phyloP scores from a whole-genome alignment of 1,140 invertebrate species.

The Babylonia areolata region DNA sequence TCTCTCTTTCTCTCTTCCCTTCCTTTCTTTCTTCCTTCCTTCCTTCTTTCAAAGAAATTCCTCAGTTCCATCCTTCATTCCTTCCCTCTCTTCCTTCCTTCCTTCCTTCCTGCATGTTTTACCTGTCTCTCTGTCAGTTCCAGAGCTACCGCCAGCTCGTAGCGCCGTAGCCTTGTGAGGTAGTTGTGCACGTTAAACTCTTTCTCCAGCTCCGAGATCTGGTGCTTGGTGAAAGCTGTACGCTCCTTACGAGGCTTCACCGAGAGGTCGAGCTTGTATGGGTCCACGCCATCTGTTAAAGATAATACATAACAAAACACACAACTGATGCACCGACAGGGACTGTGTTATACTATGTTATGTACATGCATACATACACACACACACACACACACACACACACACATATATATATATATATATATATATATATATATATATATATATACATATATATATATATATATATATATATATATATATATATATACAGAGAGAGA shows the following conservation, averaged over 20 bases:
- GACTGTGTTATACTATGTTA: too few relatives aligned
- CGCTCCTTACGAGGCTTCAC: constrained; percentile 86
- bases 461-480: not conserved
- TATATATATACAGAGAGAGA: not conserved
- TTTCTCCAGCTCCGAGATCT: constrained; percentile 89
- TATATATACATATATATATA: not conserved
- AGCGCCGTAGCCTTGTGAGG: constrained; percentile 90
- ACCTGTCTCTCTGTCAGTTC: constrained; percentile 85
- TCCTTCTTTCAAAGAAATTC: too few relatives aligned
- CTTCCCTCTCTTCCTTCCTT: too few relatives aligned
- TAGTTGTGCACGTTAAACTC: constrained; percentile 93
- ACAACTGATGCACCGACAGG: not conserved
- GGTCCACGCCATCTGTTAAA: constrained; percentile 64
- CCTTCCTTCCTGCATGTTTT: too few relatives aligned
- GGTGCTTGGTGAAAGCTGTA: constrained; percentile 93
- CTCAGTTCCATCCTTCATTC: too few relatives aligned
- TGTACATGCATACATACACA: not conserved
- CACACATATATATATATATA: not conserved
- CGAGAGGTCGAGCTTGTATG: constrained; percentile 72
- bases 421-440: not conserved
- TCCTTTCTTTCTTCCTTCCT: too few relatives aligned
- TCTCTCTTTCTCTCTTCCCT: too few relatives aligned
- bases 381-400: constrained; percentile 6
- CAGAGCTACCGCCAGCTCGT: constrained; percentile 94
- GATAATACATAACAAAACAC: not conserved